phyloP scores from a whole-genome alignment of 2,113 vertebrate species.

The Sigmodon hispidus region DNA sequence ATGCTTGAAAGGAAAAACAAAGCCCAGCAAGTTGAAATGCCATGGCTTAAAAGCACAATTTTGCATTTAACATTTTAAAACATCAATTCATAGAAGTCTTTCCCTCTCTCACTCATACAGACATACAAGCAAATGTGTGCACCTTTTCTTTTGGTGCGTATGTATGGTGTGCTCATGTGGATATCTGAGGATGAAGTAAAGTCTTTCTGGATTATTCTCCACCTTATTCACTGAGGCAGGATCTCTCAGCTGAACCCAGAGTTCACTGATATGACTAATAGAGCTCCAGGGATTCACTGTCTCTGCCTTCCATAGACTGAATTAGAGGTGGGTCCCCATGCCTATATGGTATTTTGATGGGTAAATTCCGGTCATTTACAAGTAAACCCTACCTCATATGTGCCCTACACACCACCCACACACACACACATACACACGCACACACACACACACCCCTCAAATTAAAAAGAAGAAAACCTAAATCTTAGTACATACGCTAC shows the following conservation, averaged over 20 bases:
- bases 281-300: not conserved
- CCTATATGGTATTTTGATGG: not conserved
- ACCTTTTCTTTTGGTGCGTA: not conserved
- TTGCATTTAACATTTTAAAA: slow-evolving; percentile 8
- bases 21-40: not conserved
- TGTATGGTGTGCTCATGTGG: not conserved
- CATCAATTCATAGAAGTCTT: not conserved
- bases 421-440: too few species aligned
- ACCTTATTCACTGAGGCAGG: not conserved
- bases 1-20: not conserved
- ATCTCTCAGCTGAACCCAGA: not conserved
- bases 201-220: not conserved
- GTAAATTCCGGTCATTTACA: not conserved
- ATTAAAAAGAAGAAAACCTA: not conserved
- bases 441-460: not conserved
- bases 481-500: not conserved
- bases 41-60: slow-evolving; percentile 18
- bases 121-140: not conserved
- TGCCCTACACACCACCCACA: not conserved
- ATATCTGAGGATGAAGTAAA: not conserved
- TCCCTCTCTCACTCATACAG: not conserved
- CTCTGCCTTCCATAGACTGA: not conserved
- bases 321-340: not conserved
- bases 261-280: not conserved
- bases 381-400: not conserved